Evolutionary conservation across 2,888 invertebrate species (phyloP).

Genomic region (Ectobius pallidus): DNA sequence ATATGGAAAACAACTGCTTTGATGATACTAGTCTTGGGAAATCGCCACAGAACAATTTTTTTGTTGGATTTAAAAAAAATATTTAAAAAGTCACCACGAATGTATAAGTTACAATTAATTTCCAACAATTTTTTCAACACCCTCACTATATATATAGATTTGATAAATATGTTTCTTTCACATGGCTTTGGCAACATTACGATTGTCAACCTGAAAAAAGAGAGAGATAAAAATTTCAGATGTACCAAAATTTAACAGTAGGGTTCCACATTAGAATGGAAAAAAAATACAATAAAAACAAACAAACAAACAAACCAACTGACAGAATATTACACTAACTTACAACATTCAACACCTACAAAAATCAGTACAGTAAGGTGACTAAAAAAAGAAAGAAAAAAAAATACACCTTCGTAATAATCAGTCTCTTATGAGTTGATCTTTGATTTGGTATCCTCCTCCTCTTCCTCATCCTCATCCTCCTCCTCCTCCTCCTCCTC

Average conservation of each 20-base stretch:
- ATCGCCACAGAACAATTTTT: conserved; percentile 43
- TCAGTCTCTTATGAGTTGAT: conserved; percentile 44
- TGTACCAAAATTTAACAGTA: conserved; percentile 32
- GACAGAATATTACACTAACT: conserved; percentile 33
- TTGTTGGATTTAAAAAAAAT: conserved; percentile 42
- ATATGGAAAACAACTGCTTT: conserved; percentile 42
- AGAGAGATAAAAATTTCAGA: conserved; percentile 40
- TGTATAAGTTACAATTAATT: conserved; percentile 43
- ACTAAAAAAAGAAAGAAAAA: conserved; percentile 41
- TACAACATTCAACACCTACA: conserved; percentile 44
- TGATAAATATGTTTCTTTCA: conserved; percentile 41
- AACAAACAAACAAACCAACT: conserved; percentile 32
- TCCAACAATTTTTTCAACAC: conserved; percentile 41
- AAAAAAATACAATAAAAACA: conserved; percentile 31
- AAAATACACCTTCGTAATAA: conserved; percentile 42
- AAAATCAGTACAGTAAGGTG: conserved; percentile 46
- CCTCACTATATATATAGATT: conserved; percentile 40
- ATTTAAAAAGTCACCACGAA: conserved; percentile 43
- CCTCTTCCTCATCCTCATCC: conserved; percentile 32
- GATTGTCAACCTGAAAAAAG: conserved; percentile 46
- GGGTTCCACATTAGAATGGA: background rate
- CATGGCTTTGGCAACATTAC: conserved; percentile 45
- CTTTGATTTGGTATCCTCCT: conserved; percentile 45
- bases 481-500: conserved; percentile 39
- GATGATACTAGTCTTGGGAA: conserved; percentile 43